These are phyloP conservation scores for Lithophane leautieri DNA, from an alignment of 2,888 invertebrate species.

Conservation along the genomic window DNA sequence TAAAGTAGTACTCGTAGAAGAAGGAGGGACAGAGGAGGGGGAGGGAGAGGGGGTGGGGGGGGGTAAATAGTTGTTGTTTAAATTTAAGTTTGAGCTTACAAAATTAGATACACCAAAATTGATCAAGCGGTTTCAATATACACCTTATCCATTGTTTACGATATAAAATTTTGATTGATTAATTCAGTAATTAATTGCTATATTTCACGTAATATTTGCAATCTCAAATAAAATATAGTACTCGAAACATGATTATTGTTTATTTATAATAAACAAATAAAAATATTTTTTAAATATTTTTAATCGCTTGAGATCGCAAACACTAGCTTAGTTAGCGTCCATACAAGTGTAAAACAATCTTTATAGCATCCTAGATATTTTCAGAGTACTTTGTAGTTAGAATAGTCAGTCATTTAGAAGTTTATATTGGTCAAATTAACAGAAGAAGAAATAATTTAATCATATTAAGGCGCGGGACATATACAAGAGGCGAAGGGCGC, in stretches of 20 bases:
- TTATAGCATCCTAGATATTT: slow-evolving; percentile 23
- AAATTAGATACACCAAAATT: background rate
- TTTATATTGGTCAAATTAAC: background rate
- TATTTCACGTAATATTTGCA: background rate
- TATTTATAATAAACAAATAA: no score
- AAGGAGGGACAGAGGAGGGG: no score
- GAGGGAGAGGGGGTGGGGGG: no score
- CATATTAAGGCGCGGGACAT: no score
- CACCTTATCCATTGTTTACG: background rate
- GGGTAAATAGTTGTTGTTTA: no score
- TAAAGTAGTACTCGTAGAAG: no score
- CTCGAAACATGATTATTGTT: background rate
- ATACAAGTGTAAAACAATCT: background rate
- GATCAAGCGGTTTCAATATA: slow-evolving; percentile 7
- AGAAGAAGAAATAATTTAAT: background rate
- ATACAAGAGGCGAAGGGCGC: no score
- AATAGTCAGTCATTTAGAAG: background rate
- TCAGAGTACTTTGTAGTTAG: background rate
- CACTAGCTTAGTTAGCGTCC: slow-evolving; percentile 25
- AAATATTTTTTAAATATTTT: background rate
- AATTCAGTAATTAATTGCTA: background rate
- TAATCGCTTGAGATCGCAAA: slow-evolving; percentile 37
- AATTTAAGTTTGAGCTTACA: background rate
- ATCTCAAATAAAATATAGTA: slow-evolving; percentile 15
- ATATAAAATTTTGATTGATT: slow-evolving; percentile 13